Percentiles rank a stretch among this genome's conserved stretches.
These are phyloP conservation scores for Lithophane ornitopus DNA, from an alignment of 2,888 invertebrate genomes.

Conservation along the genomic window DNA sequence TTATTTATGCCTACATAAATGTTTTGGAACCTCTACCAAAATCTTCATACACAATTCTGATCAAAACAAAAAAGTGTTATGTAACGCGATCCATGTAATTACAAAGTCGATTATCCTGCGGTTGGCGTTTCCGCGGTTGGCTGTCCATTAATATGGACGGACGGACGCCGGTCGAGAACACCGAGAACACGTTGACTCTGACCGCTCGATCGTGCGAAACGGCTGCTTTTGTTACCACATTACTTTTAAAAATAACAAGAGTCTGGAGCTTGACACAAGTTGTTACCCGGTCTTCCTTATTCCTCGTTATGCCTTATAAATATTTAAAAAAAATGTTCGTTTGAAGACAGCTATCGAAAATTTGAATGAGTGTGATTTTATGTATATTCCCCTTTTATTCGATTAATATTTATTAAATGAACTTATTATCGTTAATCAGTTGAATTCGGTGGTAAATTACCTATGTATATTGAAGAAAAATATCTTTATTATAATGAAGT, in stretches of 20 bases:
- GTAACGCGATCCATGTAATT: constrained; percentile 46
- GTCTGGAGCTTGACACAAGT: not conserved
- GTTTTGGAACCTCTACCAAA: not conserved
- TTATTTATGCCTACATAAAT: not conserved
- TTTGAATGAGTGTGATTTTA: too few species aligned
- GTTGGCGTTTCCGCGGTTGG: constrained; percentile 43
- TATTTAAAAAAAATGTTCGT: not conserved
- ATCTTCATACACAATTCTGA: not conserved
- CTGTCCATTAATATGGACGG: constrained; percentile 52
- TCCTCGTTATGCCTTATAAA: too few species aligned
- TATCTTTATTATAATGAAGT: too few species aligned
- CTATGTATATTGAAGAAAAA: too few species aligned
- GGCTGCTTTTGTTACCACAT: constrained; percentile 29
- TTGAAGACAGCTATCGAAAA: not conserved
- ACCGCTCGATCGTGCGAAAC: constrained; percentile 41
- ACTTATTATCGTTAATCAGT: too few species aligned
- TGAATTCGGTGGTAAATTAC: too few species aligned
- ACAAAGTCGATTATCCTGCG: constrained; percentile 57
- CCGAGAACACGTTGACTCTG: constrained; percentile 41
- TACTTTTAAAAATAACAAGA: constrained; percentile 9
- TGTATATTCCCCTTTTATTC: too few species aligned
- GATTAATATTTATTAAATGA: too few species aligned
- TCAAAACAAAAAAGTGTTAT: constrained; percentile 33
- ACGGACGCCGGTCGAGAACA: constrained; percentile 32
- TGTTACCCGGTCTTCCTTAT: not conserved